These are phyloP conservation scores for Globicephala melas DNA, from an alignment of 2,113 vertebrate species.

Conservation along the genomic window DNA sequence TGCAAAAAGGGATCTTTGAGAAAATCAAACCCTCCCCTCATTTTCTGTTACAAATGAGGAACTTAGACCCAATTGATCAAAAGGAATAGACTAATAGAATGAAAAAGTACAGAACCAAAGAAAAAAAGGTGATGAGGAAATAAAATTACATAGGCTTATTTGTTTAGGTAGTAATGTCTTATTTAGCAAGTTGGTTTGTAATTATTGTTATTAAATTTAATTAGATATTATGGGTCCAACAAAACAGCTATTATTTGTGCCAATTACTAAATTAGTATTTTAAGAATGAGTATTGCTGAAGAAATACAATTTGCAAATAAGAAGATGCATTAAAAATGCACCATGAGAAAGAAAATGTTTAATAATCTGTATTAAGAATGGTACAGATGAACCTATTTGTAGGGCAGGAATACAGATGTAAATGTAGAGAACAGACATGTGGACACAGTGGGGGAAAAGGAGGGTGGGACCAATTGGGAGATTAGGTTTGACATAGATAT, in stretches of 20 bases:
- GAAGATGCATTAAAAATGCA: background rate
- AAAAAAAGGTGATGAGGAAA: background rate
- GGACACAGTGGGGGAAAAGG: no score
- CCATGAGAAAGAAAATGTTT: background rate
- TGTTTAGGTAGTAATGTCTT: constrained; percentile 37
- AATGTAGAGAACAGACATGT: no score
- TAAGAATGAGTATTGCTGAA: constrained; percentile 43
- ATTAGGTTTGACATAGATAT: no score
- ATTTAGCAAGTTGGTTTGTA: constrained; percentile 44
- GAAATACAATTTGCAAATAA: constrained; percentile 35
- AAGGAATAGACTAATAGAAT: background rate
- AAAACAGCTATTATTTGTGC: constrained; percentile 31
- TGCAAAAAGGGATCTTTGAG: background rate
- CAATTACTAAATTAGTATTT: constrained; percentile 37
- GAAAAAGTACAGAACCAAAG: background rate
- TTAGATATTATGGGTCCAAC: constrained; percentile 28
- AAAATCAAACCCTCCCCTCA: background rate
- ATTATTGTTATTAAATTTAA: constrained; percentile 63
- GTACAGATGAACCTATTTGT: no score
- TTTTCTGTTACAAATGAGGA: background rate
- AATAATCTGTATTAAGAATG: background rate
- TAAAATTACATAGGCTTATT: background rate
- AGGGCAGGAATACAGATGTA: no score
- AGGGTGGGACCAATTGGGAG: no score
- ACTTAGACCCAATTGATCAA: background rate